A percentile compares a stretch with the other conserved stretches of the same genome.
These are phyloP conservation scores for Julus scanicus DNA, from an alignment of 2,888 invertebrate species.

Conservation along the genomic window DNA sequence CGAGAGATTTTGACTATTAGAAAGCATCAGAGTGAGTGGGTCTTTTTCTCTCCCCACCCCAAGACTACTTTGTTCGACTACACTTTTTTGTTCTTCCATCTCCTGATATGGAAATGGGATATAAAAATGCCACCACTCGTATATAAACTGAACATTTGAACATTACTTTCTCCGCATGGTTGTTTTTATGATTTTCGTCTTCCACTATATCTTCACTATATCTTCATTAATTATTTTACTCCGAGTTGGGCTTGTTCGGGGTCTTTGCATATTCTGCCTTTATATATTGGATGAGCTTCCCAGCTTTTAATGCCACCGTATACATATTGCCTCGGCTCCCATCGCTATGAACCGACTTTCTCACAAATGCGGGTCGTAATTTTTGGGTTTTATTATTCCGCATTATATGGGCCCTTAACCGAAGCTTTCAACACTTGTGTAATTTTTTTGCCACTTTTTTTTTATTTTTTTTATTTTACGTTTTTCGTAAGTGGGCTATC, in stretches of 20 bases:
- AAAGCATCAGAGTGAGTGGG: neutral
- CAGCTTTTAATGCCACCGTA: constrained; percentile 38
- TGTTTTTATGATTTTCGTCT: constrained; percentile 52
- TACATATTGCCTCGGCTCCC: constrained; percentile 32
- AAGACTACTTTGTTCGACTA: neutral
- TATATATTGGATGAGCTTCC: constrained; percentile 42
- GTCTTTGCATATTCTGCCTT: constrained; percentile 40
- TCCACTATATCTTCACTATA: constrained; percentile 52
- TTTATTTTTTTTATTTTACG: neutral
- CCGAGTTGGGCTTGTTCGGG: constrained; percentile 10
- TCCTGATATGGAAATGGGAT: constrained; percentile 51
- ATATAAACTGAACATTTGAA: constrained; percentile 52
- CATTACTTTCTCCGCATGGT: constrained; percentile 53
- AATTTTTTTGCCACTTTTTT: constrained; percentile 14
- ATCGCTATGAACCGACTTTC: constrained; percentile 23
- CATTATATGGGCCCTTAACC: constrained; percentile 47
- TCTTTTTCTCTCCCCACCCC: neutral
- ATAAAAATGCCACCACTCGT: constrained; percentile 53
- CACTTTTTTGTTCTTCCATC: constrained; percentile 46
- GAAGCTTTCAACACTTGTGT: constrained; percentile 34
- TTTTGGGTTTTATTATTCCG: constrained; percentile 44
- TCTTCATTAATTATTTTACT: constrained; percentile 53
- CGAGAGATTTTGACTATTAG: neutral
- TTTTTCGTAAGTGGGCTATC: constrained; percentile 2
- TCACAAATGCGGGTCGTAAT: constrained; percentile 24